These are phyloP conservation scores for Nymphalis polychloros DNA, from an alignment of 2,888 invertebrate species.

Conservation along the genomic window DNA sequence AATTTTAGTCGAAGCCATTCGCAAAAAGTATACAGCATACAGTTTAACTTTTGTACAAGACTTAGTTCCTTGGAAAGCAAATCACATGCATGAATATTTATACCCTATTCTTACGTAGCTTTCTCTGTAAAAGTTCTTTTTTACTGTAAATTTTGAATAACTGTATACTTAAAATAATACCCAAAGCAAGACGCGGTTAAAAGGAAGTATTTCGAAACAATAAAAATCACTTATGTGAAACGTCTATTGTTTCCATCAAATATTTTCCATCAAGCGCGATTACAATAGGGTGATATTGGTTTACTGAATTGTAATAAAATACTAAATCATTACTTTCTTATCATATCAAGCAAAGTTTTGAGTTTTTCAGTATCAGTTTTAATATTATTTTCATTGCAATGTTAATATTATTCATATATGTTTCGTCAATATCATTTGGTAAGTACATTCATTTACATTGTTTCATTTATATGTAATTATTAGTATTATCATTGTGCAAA, in stretches of 20 bases:
- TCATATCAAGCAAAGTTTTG: slow-evolving; percentile 33
- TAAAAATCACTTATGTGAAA: slow-evolving; percentile 62
- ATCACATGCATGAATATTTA: too few relatives aligned
- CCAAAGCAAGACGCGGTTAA: slow-evolving; percentile 24
- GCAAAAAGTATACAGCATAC: neutral
- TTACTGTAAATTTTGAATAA: too few relatives aligned
- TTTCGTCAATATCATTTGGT: neutral
- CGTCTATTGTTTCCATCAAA: slow-evolving; percentile 65
- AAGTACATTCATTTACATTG: too few relatives aligned
- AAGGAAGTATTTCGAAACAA: slow-evolving; percentile 49
- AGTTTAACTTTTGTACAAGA: neutral
- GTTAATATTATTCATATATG: neutral
- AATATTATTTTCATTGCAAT: slow-evolving; percentile 1
- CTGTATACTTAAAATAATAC: too few relatives aligned
- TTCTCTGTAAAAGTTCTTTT: too few relatives aligned
- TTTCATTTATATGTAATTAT: too few relatives aligned
- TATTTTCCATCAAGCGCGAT: slow-evolving; percentile 64
- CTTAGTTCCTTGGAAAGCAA: neutral
- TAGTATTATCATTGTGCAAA: too few relatives aligned
- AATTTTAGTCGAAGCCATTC: neutral
- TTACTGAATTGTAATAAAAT: slow-evolving; percentile 52
- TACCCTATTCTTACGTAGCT: too few relatives aligned
- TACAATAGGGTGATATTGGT: slow-evolving; percentile 66
- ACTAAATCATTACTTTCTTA: slow-evolving; percentile 49
- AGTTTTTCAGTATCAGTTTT: neutral